A percentile compares a stretch with the other conserved stretches of the same genome.
These are phyloP conservation scores for Micronisus gabar DNA, from an alignment of 2,113 vertebrate species.

Conservation along the genomic window DNA sequence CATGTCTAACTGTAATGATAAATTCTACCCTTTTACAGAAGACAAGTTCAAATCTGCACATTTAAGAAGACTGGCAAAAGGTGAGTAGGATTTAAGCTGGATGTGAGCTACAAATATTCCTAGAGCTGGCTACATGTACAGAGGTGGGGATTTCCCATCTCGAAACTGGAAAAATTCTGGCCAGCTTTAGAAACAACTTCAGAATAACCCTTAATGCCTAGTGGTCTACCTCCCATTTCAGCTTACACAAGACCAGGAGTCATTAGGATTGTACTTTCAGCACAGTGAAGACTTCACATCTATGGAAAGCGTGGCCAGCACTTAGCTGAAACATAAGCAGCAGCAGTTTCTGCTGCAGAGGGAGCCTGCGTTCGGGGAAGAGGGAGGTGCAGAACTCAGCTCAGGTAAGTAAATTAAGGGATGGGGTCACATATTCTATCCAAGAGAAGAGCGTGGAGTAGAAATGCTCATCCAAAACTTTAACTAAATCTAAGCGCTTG, in stretches of 20 bases:
- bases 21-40: neutral
- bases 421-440: neutral
- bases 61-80: neutral
- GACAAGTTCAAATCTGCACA: neutral
- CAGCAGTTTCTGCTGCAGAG: fast-evolving
- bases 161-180: neutral
- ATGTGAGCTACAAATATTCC: neutral
- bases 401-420: neutral
- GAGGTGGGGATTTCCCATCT: neutral
- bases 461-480: neutral
- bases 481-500: neutral
- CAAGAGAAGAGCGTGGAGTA: neutral
- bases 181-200: neutral
- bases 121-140: neutral
- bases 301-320: neutral
- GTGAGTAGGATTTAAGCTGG: neutral
- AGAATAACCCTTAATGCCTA: neutral
- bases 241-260: neutral
- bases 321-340: neutral
- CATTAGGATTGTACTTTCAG: neutral
- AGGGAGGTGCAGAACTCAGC: neutral
- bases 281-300: neutral
- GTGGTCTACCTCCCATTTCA: neutral
- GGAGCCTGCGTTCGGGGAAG: neutral
- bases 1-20: neutral